These are phyloP conservation scores for Microcebus tavaratra DNA, from an alignment of 2,113 vertebrate genomes.

Conservation along the genomic window DNA sequence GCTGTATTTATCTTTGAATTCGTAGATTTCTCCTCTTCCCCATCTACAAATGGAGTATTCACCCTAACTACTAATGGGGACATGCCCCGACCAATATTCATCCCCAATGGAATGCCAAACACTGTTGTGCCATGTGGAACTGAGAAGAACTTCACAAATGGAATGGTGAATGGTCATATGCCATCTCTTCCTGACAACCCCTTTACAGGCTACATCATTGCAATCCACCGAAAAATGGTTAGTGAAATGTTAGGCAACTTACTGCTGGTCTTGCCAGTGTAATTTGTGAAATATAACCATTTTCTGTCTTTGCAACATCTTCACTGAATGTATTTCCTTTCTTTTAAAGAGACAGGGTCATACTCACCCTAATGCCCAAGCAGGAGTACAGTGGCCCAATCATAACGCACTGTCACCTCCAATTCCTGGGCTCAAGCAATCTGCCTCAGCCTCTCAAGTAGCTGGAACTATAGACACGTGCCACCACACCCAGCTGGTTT, in stretches of 20 bases:
- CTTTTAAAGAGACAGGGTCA: neutral
- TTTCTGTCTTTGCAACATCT: slow-evolving; percentile 43
- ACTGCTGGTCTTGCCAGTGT: neutral
- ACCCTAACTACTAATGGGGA: slow-evolving; percentile 86
- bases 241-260: slow-evolving; percentile 67
- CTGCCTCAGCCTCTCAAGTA: no score
- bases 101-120: slow-evolving; percentile 93
- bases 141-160: slow-evolving; percentile 87
- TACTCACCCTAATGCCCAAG: no score
- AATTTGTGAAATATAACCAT: slow-evolving; percentile 35
- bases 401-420: no score
- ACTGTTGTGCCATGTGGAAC: slow-evolving; percentile 89
- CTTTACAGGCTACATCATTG: slow-evolving; percentile 97
- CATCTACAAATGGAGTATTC: slow-evolving; percentile 87
- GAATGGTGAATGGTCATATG: slow-evolving; percentile 91
- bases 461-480: no score
- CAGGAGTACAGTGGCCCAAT: no score
- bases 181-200: slow-evolving; percentile 89
- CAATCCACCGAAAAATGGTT: slow-evolving; percentile 99
- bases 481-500: no score
- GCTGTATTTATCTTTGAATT: slow-evolving; percentile 54
- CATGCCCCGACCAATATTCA: slow-evolving; percentile 84
- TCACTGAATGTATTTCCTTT: neutral
- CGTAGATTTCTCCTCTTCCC: slow-evolving; percentile 80
- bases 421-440: no score